A percentile compares a stretch with the other conserved stretches of the same genome.
These are phyloP conservation scores for Ectropis grisescens DNA, from an alignment of 1,140 invertebrate genomes.

Conservation along the genomic window DNA sequence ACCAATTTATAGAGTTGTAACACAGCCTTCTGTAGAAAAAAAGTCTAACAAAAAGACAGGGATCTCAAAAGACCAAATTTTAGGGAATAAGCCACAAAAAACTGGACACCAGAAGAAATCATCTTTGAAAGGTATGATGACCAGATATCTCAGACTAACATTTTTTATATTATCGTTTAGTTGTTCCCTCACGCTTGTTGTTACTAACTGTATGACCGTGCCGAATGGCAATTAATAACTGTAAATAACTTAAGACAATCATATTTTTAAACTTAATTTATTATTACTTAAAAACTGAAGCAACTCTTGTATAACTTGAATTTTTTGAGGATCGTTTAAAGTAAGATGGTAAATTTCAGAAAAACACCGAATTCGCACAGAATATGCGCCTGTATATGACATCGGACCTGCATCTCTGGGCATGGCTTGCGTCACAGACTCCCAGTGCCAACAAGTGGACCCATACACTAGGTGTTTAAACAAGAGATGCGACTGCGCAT, in stretches of 20 bases:
- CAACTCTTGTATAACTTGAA: too few relatives aligned
- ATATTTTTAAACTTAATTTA: too few relatives aligned
- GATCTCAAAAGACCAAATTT: conserved; percentile 31
- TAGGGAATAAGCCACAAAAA: conserved; percentile 37
- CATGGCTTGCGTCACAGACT: conserved; percentile 78
- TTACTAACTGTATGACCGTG: too few relatives aligned
- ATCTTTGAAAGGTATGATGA: conserved; percentile 41
- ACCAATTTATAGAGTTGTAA: conserved; percentile 60
- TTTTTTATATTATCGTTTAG: too few relatives aligned
- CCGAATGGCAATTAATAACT: too few relatives aligned
- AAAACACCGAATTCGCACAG: conserved; percentile 45
- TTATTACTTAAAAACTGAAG: too few relatives aligned
- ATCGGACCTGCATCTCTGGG: conserved; percentile 81
- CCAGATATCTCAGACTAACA: too few relatives aligned
- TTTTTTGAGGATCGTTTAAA: too few relatives aligned
- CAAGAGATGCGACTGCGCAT: conserved; percentile 84
- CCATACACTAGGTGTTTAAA: conserved; percentile 81
- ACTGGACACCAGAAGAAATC: conserved; percentile 54
- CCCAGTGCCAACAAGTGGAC: conserved; percentile 86
- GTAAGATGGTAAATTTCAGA: conserved; percentile 35
- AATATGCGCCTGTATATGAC: conserved; percentile 24
- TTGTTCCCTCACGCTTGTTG: too few relatives aligned
- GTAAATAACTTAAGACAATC: too few relatives aligned
- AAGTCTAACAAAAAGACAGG: conserved; percentile 46
- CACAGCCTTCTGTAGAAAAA: conserved; percentile 49